Evolutionary conservation across 1,140 invertebrate genomes (phyloP), one percentile per base, ranked within the genome.

Genomic region (Drosophila subpulchrella): DNA sequence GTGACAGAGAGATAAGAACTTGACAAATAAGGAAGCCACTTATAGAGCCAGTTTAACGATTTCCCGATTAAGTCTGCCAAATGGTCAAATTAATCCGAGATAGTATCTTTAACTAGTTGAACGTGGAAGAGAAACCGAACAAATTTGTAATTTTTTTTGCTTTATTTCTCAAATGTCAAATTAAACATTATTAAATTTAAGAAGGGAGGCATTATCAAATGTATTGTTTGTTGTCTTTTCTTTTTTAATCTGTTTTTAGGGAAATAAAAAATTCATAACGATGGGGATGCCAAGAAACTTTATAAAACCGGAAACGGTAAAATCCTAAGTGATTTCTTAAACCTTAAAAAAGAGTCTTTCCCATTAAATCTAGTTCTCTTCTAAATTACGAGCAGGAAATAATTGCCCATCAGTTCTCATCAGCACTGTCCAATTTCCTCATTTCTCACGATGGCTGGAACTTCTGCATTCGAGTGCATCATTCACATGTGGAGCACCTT

Each of bases 1-100:
- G 12, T 41, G 30, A 41, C 42, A 70, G 20, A 32, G 13, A 56
- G 51, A 70, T 48, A 70, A 70, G 67, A 71, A 71, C 47, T 17
- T 57, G 67, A 71, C 65, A 71, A 71, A 72, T 71, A 71, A 71
- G 68, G 68, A 71, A 71, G 54, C 54, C 36, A 58, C 38, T 71
- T 72, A 71, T 39, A 32, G 30, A 48, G 44, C 51, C 67, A 57
- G 67, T 71, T 71, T 70, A 10, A 1, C 67, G 67, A 46, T 71
- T 71, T 71, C 10, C 42, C 36, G 65, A 48, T 57, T 50, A 48
- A 41, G 51, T 32, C 53, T 72, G 66, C 6, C 44, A 57, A 72
- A 71, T 58, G 68, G 30, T 58, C 30, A 41, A 72, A 71, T 71
- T 71, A 71, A 30, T 39, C 10, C 10, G 17, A 71, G 66, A 72